Evolutionary conservation across 2,888 invertebrate genomes (phyloP).

Genomic region (Stegophylla sp.): DNA sequence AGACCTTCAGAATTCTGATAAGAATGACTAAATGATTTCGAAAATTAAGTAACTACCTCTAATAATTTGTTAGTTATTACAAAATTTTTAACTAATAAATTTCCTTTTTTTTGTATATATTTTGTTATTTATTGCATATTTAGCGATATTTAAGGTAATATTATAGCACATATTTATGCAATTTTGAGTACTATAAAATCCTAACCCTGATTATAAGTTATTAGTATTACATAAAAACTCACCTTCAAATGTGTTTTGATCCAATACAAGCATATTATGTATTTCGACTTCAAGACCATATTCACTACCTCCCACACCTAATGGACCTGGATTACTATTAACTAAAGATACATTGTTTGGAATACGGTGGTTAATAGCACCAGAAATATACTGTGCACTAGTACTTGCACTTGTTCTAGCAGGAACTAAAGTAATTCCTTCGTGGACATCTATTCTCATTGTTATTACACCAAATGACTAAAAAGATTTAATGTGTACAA

Average conservation of each 20-base stretch:
- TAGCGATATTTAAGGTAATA: no score
- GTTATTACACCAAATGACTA: conserved; percentile 93
- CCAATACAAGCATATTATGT: conserved; percentile 87
- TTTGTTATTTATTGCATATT: no score
- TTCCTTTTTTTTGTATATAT: no score
- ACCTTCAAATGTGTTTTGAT: conserved; percentile 95
- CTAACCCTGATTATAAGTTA: no score
- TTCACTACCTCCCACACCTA: conserved; percentile 42
- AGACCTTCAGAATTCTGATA: neutral
- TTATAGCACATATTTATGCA: no score
- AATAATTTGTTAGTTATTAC: conserved; percentile 10
- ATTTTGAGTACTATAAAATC: no score
- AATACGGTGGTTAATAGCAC: conserved; percentile 12
- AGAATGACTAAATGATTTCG: neutral
- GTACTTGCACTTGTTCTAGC: conserved; percentile 79
- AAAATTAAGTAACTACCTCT: neutral
- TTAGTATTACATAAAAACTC: conserved; percentile 10
- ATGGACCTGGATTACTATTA: conserved; percentile 35
- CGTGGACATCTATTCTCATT: conserved; percentile 86
- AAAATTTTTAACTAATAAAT: no score
- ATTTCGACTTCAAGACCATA: conserved; percentile 86
- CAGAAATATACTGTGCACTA: conserved; percentile 72
- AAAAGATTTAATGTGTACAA: neutral
- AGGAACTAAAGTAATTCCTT: conserved; percentile 75
- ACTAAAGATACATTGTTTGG: neutral